phyloP scores from a whole-genome alignment of 2,797 vertebrate species.

The Telmatherina bonti region DNA sequence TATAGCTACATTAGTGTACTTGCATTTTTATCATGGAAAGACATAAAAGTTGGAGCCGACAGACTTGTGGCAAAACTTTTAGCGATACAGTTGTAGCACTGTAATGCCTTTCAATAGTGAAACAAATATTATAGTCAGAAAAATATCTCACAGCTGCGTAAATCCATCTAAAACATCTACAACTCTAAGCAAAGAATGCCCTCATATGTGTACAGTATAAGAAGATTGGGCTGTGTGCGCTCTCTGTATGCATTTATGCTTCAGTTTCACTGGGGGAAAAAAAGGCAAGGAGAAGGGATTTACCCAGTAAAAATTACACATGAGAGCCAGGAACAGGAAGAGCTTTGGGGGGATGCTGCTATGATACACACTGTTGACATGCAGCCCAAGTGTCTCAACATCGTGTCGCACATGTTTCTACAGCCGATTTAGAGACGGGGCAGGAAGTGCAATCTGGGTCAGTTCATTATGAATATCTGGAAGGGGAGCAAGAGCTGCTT shows the following conservation, averaged over 20 bases:
- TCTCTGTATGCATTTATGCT: conserved; percentile 72
- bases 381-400: conserved; percentile 72
- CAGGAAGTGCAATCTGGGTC: conserved; percentile 80
- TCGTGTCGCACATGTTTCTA: conserved; percentile 68
- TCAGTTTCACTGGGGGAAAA: conserved; percentile 65
- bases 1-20: conserved; percentile 3
- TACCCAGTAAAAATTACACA: conserved; percentile 74
- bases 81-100: conserved; percentile 16
- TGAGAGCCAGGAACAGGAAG: conserved; percentile 63
- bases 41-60: conserved; percentile 12
- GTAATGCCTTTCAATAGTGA: conserved; percentile 53
- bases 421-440: conserved; percentile 69
- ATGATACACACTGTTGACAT: conserved; percentile 79
- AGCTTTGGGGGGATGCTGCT: conserved; percentile 63
- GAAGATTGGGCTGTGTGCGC: conserved; percentile 74
- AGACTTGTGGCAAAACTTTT: conserved; percentile 29
- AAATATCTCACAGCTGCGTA: conserved; percentile 59
- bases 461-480: conserved; percentile 75
- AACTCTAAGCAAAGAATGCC: conserved; percentile 66
- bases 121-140: conserved; percentile 66
- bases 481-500: conserved; percentile 54
- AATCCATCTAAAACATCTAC: conserved; percentile 66
- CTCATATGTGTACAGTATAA: conserved; percentile 61
- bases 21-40: conserved; percentile 20
- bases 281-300: conserved; percentile 60